phyloP scores from a whole-genome alignment of 1,140 invertebrate genomes.

The Bombus superbus region DNA sequence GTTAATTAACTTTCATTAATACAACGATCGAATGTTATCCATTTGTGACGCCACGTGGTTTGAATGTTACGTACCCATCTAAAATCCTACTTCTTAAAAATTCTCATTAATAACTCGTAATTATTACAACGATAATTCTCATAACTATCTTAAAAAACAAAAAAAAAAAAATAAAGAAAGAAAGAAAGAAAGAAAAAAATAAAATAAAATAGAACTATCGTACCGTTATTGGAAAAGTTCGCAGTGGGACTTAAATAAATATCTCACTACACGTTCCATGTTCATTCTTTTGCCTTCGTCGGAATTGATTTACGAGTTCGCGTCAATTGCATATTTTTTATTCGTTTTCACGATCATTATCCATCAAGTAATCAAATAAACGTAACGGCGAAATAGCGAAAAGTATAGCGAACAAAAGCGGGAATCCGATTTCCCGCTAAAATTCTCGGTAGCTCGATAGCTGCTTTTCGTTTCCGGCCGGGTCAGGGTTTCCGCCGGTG shows the following conservation, averaged over 20 bases:
- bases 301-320: not conserved
- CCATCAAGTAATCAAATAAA: not conserved
- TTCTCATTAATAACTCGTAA: too few relatives aligned
- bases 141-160: too few relatives aligned
- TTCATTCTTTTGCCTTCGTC: not conserved
- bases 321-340: not conserved
- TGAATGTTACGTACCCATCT: too few relatives aligned
- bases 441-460: slow-evolving; percentile 26
- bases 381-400: slow-evolving; percentile 16
- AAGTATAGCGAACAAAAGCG: slow-evolving; percentile 2
- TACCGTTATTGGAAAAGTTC: too few relatives aligned
- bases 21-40: not conserved
- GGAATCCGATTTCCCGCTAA: slow-evolving; percentile 41
- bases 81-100: too few relatives aligned
- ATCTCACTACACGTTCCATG: not conserved
- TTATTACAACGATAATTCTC: too few relatives aligned
- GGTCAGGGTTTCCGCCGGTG: slow-evolving; percentile 20
- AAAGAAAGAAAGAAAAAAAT: not conserved
- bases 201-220: not conserved
- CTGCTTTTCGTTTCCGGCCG: slow-evolving; percentile 14
- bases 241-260: too few relatives aligned
- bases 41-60: too few relatives aligned
- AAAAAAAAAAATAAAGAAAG: too few relatives aligned
- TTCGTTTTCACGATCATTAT: not conserved
- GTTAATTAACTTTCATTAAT: not conserved